Base-by-base conservation (phyloP, 1,140 invertebrate genomes). In the Macrocentrus cingulum region DNA sequence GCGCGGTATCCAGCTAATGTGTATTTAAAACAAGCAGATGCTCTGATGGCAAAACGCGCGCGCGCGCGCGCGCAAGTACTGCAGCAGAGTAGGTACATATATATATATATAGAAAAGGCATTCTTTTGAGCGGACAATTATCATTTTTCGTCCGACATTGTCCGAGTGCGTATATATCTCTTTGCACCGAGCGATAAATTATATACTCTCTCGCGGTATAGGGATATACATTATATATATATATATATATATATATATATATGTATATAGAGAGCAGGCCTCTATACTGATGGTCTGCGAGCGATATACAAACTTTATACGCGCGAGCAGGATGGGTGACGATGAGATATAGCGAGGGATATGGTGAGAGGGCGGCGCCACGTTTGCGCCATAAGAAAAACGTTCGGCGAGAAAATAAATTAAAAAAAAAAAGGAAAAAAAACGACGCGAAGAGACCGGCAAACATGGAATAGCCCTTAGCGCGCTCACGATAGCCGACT, bases 401-500 rank as follows among this genome's bases (percentile, higher is more conserved):
- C 25, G 22, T 50, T n/a, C 34, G 67, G 60, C 65, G 63, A 61
- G 49, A 60, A 34, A 50, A 59, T 15, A 56, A 39, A 55, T 42
- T 22, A 52, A 60, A 63, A 65, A 60, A 59, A 57, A 46, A 65
- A 61, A 65, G 63, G 56, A 61, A 46, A 61, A 62, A 66, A 72
- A 70, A 69, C 77, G 74, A 78, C 71, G 63, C 56, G 65, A 63
- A 59, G 71, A 76, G 71, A 75, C 67, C 68, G 68, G 69, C 69
- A 76, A 80, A 78, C 76, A 79, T 78, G 77, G 72, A 79, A 80
- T 79, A 76, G 76, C 76, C 76, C 76, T 80, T 80, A 80, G 76
- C 60, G 60, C 34, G 53, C 60, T 65, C 64, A 72, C 72, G 76
- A 79, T 78, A 80, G 76, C 71, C 70, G 22, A 65, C 69, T 73